These are phyloP conservation scores for Hycleus cichorii DNA, from an alignment of 1,140 invertebrate species.

Conservation along the genomic window DNA sequence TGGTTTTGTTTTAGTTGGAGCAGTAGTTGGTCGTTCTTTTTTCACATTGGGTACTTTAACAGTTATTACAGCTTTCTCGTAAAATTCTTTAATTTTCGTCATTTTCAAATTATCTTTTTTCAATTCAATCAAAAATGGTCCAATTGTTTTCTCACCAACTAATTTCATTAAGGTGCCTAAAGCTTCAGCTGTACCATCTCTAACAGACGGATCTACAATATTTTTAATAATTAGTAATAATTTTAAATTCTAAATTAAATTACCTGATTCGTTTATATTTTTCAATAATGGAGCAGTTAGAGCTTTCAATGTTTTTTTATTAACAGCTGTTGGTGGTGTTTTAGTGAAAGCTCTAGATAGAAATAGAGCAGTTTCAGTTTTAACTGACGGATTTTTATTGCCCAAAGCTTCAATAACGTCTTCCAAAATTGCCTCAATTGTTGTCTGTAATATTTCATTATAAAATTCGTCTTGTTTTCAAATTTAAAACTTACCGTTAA, in stretches of 20 bases:
- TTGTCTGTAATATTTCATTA: constrained; percentile 43
- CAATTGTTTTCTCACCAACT: constrained; percentile 84
- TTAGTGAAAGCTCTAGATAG: constrained; percentile 73
- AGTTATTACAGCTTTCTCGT: constrained; percentile 83
- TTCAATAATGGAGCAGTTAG: constrained; percentile 76
- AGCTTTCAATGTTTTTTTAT: constrained; percentile 88
- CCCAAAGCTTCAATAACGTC: constrained; percentile 75
- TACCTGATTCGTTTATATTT: constrained; percentile 77
- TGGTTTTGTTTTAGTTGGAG: constrained; percentile 41
- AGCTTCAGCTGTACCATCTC: constrained; percentile 81
- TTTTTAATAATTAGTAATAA: background rate
- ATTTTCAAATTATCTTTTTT: constrained; percentile 88
- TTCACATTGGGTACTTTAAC: constrained; percentile 57
- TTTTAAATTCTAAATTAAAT: constrained; percentile 6
- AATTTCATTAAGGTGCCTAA: constrained; percentile 92
- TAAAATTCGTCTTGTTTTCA: no score
- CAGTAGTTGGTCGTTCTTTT: constrained; percentile 53
- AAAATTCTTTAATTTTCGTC: constrained; percentile 91
- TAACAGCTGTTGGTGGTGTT: constrained; percentile 71
- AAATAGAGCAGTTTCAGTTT: constrained; percentile 87
- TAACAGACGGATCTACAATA: constrained; percentile 66
- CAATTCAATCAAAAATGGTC: constrained; percentile 78
- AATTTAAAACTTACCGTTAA: constrained; percentile 39
- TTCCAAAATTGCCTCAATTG: constrained; percentile 81
- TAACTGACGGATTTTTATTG: constrained; percentile 94